Percentiles rank a stretch among this genome's conserved stretches.
Conservation (phyloP, 2,888 invertebrate genomes). For the Pheosia tremula region DNA sequence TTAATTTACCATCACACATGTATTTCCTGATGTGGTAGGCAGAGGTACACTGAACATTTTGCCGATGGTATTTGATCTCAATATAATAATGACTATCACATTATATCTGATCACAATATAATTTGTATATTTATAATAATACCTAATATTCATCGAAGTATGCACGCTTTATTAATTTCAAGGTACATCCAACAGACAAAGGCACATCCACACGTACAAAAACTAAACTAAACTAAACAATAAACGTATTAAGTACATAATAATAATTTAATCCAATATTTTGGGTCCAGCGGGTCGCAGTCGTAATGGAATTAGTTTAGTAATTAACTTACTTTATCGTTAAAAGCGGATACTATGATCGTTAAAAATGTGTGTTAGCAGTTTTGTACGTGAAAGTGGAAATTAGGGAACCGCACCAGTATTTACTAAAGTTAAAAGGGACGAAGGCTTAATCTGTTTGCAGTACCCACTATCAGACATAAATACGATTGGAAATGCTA, state of each 20-base stretch:
- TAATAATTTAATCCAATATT: constrained; percentile 49
- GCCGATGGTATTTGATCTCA: no score
- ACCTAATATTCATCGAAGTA: background rate
- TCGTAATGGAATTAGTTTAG: constrained; percentile 69
- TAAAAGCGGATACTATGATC: constrained; percentile 60
- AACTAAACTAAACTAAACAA: constrained; percentile 34
- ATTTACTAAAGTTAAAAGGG: constrained; percentile 46
- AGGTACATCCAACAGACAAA: constrained; percentile 11
- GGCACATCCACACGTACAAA: constrained; percentile 31
- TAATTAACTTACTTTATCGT: constrained; percentile 69
- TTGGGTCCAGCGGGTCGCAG: constrained; percentile 45
- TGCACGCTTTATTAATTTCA: background rate
- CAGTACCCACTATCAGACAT: constrained; percentile 37
- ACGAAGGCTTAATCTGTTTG: constrained; percentile 48
- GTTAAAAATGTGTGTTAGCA: constrained; percentile 53
- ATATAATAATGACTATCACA: no score
- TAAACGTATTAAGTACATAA: constrained; percentile 33
- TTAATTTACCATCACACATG: no score
- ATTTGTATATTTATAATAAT: no score
- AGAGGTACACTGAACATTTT: no score
- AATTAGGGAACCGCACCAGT: constrained; percentile 42
- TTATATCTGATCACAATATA: no score
- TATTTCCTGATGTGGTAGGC: no score
- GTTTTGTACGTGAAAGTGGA: constrained; percentile 45
- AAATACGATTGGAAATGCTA: constrained; percentile 41